Base-by-base conservation (phyloP, 2,797 vertebrate species). In the Hippocampus kuda region DNA sequence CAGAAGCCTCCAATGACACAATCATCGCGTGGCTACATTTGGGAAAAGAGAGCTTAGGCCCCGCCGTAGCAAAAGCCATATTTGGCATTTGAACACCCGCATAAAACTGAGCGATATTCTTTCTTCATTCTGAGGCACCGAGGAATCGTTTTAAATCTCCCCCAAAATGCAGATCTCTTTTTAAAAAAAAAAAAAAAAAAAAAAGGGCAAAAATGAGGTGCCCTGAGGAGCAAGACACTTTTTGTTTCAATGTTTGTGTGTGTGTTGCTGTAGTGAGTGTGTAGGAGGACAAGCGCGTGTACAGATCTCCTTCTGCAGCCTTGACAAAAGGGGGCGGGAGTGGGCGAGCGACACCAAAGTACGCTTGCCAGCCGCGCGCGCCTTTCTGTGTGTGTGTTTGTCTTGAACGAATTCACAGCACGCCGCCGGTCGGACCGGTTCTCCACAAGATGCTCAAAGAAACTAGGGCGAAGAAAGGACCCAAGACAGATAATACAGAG, bases 221-320 rank as follows among this genome's bases (percentile, higher is more conserved):
- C 51, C 20, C 20, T n/a, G 51, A 12, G 54, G n/a, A 56, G 11
- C n/a, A 16, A 15, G 24, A 27, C 26, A 15, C n/a, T 22, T 63
- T 44, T 41, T 63, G 38, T 63, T 42, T 42, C 20, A n/a, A 42
- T 24, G 4, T 44, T 2, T 46, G 41, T 24, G 61, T 44, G 41
- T 42, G 4, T 34, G 30, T 34, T 34, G 30, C 53, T 74, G 72
- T 85, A 79, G 85, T 81, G 83, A 82, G 69, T 71, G 82, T 82
- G 87, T 86, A 72, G 86, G 86, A 83, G 79, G 86, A 85, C 80
- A 49, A 82, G 79, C 84, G 79, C 34, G 72, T 76, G 68, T 82
- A 82, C 75, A 82, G 72, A 73, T 38, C 74, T 78, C 70, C n/a
- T 75, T 73, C 64, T 51, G 65, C 68, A 72, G 75, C 66, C 56